A percentile compares a stretch with the other conserved stretches of the same genome.
Conservation (phyloP, 2,113 vertebrate genomes). For the Lepisosteus oculatus region DNA sequence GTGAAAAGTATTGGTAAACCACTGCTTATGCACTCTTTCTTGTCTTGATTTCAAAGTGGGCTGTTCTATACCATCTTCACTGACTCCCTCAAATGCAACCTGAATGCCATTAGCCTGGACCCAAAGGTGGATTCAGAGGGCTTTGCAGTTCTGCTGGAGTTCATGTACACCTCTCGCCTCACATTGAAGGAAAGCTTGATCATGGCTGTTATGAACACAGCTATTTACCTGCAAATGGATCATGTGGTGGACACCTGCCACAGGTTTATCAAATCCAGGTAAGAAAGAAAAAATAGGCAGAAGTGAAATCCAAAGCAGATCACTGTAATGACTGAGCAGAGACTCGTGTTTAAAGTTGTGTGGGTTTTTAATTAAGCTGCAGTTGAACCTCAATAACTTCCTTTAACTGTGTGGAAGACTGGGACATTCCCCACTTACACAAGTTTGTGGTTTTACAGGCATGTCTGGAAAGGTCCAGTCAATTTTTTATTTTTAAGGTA, state of each 20-base stretch:
- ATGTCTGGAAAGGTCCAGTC: too few relatives aligned
- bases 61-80: slow-evolving; percentile 98
- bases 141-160: slow-evolving; percentile 92
- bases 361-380: too few relatives aligned
- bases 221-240: slow-evolving; percentile 97
- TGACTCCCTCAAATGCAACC: slow-evolving; percentile 94
- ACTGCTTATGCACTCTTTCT: neutral
- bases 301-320: neutral
- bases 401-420: too few relatives aligned
- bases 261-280: slow-evolving; percentile 95
- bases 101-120: slow-evolving; percentile 89
- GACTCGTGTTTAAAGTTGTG: too few relatives aligned
- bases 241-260: slow-evolving; percentile 96
- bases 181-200: slow-evolving; percentile 90
- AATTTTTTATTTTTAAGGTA: neutral
- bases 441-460: too few relatives aligned
- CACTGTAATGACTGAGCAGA: neutral
- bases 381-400: too few relatives aligned
- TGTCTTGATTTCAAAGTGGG: slow-evolving; percentile 67
- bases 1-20: neutral
- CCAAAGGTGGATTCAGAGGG: slow-evolving; percentile 95
- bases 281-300: slow-evolving; percentile 15
- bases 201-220: slow-evolving; percentile 92
- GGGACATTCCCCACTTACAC: too few relatives aligned
- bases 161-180: slow-evolving; percentile 97